These are phyloP conservation scores for Drosophila lacteicornis DNA, from an alignment of 1,140 invertebrate species.

Conservation along the genomic window DNA sequence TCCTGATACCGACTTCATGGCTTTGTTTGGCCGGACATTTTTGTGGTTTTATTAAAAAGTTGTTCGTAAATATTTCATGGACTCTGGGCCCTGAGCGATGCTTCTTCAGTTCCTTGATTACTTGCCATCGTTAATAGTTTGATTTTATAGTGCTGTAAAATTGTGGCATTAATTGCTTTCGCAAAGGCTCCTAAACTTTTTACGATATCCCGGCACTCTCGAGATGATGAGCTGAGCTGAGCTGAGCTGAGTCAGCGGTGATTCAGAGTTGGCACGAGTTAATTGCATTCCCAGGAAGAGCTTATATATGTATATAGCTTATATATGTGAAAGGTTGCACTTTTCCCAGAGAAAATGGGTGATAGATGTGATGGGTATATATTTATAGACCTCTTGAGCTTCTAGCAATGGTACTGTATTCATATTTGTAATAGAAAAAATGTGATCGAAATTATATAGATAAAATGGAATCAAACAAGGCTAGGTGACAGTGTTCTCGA, in stretches of 20 bases:
- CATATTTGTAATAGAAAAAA: no score
- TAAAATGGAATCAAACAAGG: no score
- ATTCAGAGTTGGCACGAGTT: slow-evolving; percentile 3
- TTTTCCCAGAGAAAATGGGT: not conserved
- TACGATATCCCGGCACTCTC: slow-evolving; percentile 11
- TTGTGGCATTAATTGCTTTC: slow-evolving; percentile 48
- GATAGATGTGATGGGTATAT: not conserved
- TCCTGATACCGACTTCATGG: slow-evolving; percentile 13
- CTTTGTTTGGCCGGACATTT: slow-evolving; percentile 24
- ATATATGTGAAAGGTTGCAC: slow-evolving; percentile 18
- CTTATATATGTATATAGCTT: slow-evolving; percentile 14
- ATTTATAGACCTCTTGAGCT: not conserved
- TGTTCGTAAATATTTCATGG: slow-evolving; percentile 41
- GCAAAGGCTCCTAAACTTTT: slow-evolving; percentile 25
- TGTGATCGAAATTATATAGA: no score
- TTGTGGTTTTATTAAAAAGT: slow-evolving; percentile 55
- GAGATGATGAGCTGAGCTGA: slow-evolving; percentile 2
- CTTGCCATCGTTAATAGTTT: slow-evolving; percentile 40
- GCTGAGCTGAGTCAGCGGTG: slow-evolving; percentile 21
- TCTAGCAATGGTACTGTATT: not conserved
- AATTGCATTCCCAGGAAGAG: slow-evolving; percentile 13
- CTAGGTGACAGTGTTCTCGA: no score
- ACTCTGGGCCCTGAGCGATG: not conserved
- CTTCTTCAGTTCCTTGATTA: slow-evolving; percentile 5
- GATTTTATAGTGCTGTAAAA: slow-evolving; percentile 57